These are phyloP conservation scores for Scolopax rusticola DNA, from an alignment of 2,797 vertebrate species.

Conservation along the genomic window DNA sequence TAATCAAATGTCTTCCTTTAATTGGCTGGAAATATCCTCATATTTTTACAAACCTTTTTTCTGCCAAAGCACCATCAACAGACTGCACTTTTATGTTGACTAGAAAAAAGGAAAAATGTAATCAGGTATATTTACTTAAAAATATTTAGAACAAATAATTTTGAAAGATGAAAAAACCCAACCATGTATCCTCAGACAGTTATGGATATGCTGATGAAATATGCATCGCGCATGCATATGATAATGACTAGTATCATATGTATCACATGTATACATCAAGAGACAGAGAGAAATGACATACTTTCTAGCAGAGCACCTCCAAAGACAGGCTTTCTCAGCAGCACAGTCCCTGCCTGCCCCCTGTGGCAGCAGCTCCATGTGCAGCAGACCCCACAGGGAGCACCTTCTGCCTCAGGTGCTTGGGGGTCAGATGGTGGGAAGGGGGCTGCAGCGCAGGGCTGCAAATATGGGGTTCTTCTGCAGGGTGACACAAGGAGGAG, in stretches of 20 bases:
- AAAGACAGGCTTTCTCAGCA: not conserved
- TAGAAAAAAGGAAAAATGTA: not conserved
- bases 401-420: not conserved
- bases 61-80: not conserved
- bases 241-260: not conserved
- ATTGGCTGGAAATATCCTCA: not conserved
- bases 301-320: not conserved
- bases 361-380: not conserved
- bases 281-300: not conserved
- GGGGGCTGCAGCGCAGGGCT: not conserved
- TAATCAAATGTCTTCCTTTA: not conserved
- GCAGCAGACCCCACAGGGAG: not conserved
- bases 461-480: not conserved
- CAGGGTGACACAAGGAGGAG: not conserved
- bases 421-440: not conserved
- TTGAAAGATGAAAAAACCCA: not conserved
- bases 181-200: not conserved
- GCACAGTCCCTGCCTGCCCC: not conserved
- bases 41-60: not conserved
- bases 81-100: not conserved
- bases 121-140: not conserved
- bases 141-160: not conserved
- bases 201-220: not conserved
- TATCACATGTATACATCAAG: not conserved
- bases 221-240: not conserved